Base-by-base conservation (phyloP, 2,113 vertebrate genomes). In the Sceloporus undulatus region DNA sequence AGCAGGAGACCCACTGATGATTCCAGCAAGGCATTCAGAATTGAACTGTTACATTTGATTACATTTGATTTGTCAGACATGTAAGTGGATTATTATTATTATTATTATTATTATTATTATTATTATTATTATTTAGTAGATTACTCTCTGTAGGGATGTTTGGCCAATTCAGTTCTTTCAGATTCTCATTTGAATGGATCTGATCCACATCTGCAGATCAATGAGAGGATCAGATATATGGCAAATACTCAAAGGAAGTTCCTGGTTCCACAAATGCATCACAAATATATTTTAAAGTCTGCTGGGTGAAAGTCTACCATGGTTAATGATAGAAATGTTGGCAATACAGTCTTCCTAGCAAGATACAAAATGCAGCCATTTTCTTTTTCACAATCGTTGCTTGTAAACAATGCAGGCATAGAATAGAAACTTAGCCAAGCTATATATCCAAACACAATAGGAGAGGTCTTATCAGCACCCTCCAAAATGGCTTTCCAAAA, bases 401-500 rank as follows among this genome's bases (percentile, higher is more conserved):
- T 71, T 1, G 21, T 9, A 65, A 34, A 54, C 2, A 79, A 85
- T 70, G 52, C 54, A 25, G 65, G 21, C 68, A 21, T n/a, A 21
- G 38, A 70, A 16, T 1, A 27, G 66, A 2, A n/a, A 74, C 66
- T 79, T 34, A 29, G 38, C 14, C 42, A 25, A 77, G 59, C 40
- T 40, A 40, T 40, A 40, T 27, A 29, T 27, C 23, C 68, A 71
- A 5, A 9, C 19, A 56, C 11, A 76, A 62, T 59, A 27, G 10
- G 56, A 42, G 29, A 73, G n/a, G 70, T 23, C 19, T 90, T 90
- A 88, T 87, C 1, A 0, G 79, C 74, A 73, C 85, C 66, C 87
- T 42, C 48, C 89, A 76, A 91, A 91, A 90, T 82, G 66, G 70
- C 42, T 92, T 89, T 92, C 85, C 92, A 2, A 11, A 82, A 75